A percentile compares a stretch with the other conserved stretches of the same genome.
Evolutionary conservation across 2,113 vertebrate genomes (phyloP).

Genomic region (Crocuta crocuta): DNA sequence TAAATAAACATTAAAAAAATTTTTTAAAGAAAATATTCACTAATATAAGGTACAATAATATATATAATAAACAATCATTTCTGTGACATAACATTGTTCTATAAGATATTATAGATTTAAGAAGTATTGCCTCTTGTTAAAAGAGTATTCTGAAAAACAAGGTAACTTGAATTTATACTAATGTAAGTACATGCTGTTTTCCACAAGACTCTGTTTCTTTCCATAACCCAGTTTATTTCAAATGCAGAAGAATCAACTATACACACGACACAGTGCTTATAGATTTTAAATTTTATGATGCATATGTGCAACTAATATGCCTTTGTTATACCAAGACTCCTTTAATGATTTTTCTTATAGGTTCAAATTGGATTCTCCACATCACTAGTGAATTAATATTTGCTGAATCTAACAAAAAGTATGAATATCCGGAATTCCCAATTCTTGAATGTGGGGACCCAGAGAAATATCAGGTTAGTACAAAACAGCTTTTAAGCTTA

Average conservation of each 20-base stretch:
- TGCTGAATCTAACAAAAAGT: slow-evolving; percentile 70
- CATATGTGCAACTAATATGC: background rate
- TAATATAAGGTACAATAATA: slow-evolving; percentile 8
- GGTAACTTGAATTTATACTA: background rate
- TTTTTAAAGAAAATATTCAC: background rate
- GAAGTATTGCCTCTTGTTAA: background rate
- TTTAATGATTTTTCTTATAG: slow-evolving; percentile 61
- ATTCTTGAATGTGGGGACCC: slow-evolving; percentile 83
- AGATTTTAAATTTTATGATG: background rate
- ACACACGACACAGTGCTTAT: background rate
- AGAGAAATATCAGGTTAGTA: slow-evolving; percentile 84
- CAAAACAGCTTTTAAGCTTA: slow-evolving; percentile 33
- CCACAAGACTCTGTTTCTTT: background rate
- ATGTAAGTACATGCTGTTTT: background rate
- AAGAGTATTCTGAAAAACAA: background rate
- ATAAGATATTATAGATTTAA: background rate
- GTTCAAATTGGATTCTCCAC: slow-evolving; percentile 83
- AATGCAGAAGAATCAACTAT: background rate
- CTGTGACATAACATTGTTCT: background rate
- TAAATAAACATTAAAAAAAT: too few species aligned
- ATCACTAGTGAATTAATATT: slow-evolving; percentile 82
- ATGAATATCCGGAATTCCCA: slow-evolving; percentile 78
- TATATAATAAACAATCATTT: background rate
- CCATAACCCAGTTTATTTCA: background rate
- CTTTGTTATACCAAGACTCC: background rate